These are phyloP conservation scores for Trichonephila inaurata DNA, from an alignment of 1,140 invertebrate genomes.

Conservation along the genomic window DNA sequence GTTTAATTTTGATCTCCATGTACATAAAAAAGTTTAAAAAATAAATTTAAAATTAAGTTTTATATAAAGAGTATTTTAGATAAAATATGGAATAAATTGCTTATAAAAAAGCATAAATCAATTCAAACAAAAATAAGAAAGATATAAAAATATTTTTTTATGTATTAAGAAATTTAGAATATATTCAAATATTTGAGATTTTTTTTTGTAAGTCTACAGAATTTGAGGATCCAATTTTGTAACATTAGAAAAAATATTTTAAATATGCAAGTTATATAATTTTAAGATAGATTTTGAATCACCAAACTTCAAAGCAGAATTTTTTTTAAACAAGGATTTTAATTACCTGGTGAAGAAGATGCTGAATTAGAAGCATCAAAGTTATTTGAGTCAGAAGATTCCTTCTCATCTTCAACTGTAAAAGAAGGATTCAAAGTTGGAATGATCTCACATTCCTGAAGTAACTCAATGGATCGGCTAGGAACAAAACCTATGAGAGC, in stretches of 20 bases:
- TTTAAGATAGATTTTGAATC: too few relatives aligned
- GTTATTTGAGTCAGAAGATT: conserved; percentile 36
- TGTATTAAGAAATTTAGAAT: not conserved
- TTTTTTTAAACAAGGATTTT: not conserved
- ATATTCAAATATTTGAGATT: not conserved
- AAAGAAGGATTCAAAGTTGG: conserved; percentile 39
- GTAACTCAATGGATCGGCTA: conserved; percentile 78
- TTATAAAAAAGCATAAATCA: too few relatives aligned
- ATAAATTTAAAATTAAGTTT: too few relatives aligned
- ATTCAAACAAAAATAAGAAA: not conserved
- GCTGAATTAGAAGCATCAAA: conserved; percentile 40
- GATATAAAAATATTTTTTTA: not conserved
- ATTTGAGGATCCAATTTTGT: too few relatives aligned
- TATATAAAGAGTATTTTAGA: too few relatives aligned
- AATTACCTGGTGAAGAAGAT: conserved; percentile 62
- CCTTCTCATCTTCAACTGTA: conserved; percentile 55
- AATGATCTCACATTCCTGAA: conserved; percentile 66
- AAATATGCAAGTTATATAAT: too few relatives aligned
- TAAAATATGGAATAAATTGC: too few relatives aligned
- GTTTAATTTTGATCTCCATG: too few relatives aligned
- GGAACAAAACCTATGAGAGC: conserved; percentile 78
- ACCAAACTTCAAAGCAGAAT: too few relatives aligned
- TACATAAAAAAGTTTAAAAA: too few relatives aligned
- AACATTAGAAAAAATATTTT: too few relatives aligned
- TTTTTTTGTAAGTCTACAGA: too few relatives aligned